Conservation (phyloP, 2,797 vertebrate genomes). For the Rhinichthys osculus region DNA sequence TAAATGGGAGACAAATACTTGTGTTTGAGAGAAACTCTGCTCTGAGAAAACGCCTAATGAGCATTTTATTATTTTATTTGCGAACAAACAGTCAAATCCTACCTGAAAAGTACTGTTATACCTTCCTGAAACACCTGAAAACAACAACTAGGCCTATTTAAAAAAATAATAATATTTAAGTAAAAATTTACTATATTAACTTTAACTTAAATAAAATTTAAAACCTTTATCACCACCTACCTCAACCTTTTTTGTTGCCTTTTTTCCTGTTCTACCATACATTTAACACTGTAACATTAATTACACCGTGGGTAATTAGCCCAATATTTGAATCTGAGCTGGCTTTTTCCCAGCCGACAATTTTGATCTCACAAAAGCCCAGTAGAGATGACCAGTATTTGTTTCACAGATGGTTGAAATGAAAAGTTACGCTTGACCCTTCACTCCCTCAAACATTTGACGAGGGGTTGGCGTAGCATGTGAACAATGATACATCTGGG, state of each 20-base stretch:
- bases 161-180: too few species aligned
- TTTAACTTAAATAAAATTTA: not conserved
- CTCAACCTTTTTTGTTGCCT: too few species aligned
- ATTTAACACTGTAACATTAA: conserved; percentile 38
- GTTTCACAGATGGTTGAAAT: conserved; percentile 51
- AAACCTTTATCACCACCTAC: too few species aligned
- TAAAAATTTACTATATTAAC: not conserved
- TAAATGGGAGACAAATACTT: too few species aligned
- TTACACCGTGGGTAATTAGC: not conserved
- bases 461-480: conserved; percentile 40
- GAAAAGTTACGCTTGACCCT: conserved; percentile 35
- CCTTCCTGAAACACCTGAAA: not conserved
- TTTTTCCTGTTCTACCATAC: not conserved
- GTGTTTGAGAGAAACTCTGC: too few species aligned
- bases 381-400: conserved; percentile 42
- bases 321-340: conserved; percentile 11
- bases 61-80: too few species aligned
- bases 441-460: conserved; percentile 19
- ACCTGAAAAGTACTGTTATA: not conserved
- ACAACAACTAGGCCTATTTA: too few species aligned
- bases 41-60: too few species aligned
- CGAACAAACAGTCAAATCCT: too few species aligned
- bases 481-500: conserved; percentile 49
- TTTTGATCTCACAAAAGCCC: conserved; percentile 23
- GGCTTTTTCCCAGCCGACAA: conserved; percentile 21